phyloP scores from a whole-genome alignment of 2,797 vertebrate species.

The Hoplostethus mediterraneus region DNA sequence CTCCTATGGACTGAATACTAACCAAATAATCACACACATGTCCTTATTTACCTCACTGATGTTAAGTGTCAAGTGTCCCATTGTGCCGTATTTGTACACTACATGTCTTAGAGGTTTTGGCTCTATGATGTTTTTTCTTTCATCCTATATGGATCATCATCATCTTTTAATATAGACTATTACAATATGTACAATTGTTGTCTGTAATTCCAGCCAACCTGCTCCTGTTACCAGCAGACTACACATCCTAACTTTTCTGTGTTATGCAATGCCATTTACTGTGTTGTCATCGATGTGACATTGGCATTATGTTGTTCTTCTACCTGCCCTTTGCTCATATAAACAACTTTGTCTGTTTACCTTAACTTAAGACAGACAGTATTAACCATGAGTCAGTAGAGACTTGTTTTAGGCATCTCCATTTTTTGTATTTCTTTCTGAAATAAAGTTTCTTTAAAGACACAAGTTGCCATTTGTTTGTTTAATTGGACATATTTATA shows the following conservation, averaged over 20 bases:
- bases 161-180: constrained; percentile 11
- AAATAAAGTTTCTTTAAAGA: constrained; percentile 69
- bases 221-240: constrained; percentile 37
- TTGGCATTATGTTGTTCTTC: constrained; percentile 13
- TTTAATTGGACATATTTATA: not conserved
- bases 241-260: constrained; percentile 6
- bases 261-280: constrained; percentile 2
- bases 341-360: constrained; percentile 31
- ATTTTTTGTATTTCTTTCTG: constrained; percentile 46
- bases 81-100: constrained; percentile 31
- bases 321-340: constrained; percentile 20
- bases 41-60: constrained; percentile 11
- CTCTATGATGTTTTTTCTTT: not conserved
- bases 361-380: constrained; percentile 22
- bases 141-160: not conserved
- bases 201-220: constrained; percentile 23
- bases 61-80: constrained; percentile 24
- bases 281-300: constrained; percentile 9
- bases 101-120: constrained; percentile 11
- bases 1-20: constrained; percentile 34
- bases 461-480: not conserved
- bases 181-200: constrained; percentile 18
- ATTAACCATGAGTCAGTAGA: constrained; percentile 47
- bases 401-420: constrained; percentile 41
- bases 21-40: constrained; percentile 13